Base-by-base conservation (phyloP, 2,888 invertebrate species). In the Ormia ochracea region DNA sequence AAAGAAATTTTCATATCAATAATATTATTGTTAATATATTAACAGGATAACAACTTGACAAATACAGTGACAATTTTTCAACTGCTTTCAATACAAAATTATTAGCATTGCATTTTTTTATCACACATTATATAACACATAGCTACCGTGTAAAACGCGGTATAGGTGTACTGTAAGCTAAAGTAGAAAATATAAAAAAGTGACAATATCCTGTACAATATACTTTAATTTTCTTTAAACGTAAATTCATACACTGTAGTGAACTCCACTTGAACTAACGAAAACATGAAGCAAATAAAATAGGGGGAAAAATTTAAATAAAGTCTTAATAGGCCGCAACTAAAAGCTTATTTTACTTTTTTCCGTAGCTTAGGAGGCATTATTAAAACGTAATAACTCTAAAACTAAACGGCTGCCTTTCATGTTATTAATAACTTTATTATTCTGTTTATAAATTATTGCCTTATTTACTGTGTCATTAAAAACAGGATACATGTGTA, bases 381-480 rank as follows among this genome's bases (percentile, higher is more conserved):
- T 48, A 45, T 36, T 65, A 36, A 21, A 65, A 12, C 10, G 19
- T n/a, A 48, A 45, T 28, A 9, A 21, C 45, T 31, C 10, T 2
- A 23, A 3, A 17, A 41, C 33, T 33, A 33, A 48, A 63, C 33
- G 21, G 31, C 14, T 21, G 21, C n/a, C 19, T 48, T 63, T 48
- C 23, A 23, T 19, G 63, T 48, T 48, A n/a, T 4, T 63, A 45
- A 48, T 33, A 48, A 63, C 33, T 45, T 48, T 17, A 59, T 38
- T 48, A 48, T 23, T 23, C 26, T 23, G 23, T 23, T 23, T 12
- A n/a, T 12, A 48, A n/a, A 26, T 6, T 6, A 2, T 50, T 26
- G 26, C 5, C 5, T 17, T 17, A n/a, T 17, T 5, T 41, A 38
- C 2, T 1, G 14, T 5, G n/a, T n/a, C n/a, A n/a, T n/a, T n/a